Conservation (phyloP, 2,797 vertebrate species). For the Cephalopachus bancanus region DNA sequence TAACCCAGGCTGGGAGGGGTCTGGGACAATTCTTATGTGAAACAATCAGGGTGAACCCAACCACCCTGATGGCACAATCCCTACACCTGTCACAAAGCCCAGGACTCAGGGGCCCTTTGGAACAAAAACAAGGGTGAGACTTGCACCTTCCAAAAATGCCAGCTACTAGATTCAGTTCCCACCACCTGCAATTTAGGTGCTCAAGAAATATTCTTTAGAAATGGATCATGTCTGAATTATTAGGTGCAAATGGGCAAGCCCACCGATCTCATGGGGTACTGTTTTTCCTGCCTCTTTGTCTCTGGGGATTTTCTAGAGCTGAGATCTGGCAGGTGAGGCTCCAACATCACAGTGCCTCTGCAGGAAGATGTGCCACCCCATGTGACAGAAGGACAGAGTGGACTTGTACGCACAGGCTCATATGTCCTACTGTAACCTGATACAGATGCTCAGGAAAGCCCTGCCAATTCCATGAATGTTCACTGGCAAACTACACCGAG, state of each 20-base stretch:
- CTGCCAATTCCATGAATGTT: neutral
- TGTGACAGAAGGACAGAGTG: neutral
- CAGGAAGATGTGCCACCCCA: neutral
- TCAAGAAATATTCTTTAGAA: neutral
- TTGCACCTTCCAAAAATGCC: neutral
- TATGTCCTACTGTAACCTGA: neutral
- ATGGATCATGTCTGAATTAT: neutral
- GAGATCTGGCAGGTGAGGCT: neutral
- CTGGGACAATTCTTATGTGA: neutral
- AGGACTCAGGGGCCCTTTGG: neutral
- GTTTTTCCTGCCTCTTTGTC: neutral
- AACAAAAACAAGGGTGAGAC: neutral
- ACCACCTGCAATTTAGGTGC: rapidly evolving
- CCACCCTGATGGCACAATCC: neutral
- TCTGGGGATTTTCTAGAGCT: neutral
- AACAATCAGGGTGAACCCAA: neutral
- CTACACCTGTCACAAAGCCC: neutral
- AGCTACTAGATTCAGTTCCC: neutral
- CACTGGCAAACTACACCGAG: neutral
- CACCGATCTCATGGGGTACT: neutral
- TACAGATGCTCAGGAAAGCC: too few species aligned
- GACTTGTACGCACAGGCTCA: rapidly evolving
- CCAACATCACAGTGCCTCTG: rapidly evolving
- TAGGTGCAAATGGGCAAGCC: neutral
- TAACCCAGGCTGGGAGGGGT: too few species aligned